Base-by-base conservation (phyloP, 2,888 invertebrate genomes). In the Acleris cristana region DNA sequence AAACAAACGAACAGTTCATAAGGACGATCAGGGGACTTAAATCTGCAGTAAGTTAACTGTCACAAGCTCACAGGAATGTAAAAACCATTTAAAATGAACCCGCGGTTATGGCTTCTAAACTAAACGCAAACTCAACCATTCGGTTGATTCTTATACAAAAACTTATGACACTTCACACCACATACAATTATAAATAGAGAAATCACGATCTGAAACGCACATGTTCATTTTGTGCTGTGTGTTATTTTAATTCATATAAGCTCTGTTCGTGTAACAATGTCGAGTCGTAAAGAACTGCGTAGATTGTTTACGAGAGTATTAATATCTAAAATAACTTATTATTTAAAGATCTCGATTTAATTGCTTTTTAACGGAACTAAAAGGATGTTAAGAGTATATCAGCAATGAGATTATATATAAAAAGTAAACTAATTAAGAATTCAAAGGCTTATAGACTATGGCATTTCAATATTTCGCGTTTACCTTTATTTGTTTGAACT, bases 1-100 rank as follows among this genome's bases (percentile, higher is more conserved):
- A 52, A 52, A 58, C 48, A 53, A 23, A 67, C 23, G 34, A 40
- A 57, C 52, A 26, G 53, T 53, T 65, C 48, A 6, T 64, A 53
- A 49, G 21, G 16, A 16, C 44, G 40, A 21, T 21, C 19, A 56
- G 21, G 14, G 55, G 55, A 40, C 55, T 19, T 53, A 44, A 1
- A 52, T 21, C 74, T 76, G 74, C 71, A 76, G 77, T 74, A 60
- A 55, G 40, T 40, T 65, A 65, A 54, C 30, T 65, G 62, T 68
- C 58, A 79, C 72, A 80, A 86, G 87, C 60, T 66, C 58, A 79
- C 72, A 80, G 87, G 87, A 87, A 87, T 87, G 87, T 87, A 80
- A 79, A 77, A 71, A 69, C 64, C 69, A 62, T 65, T 70, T 65
- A 71, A 66, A 75, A 72, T 73, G 71, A 73, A 69, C 69, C 34